Base-by-base conservation (phyloP, 1,140 invertebrate species). In the Drosophila neocordata region DNA sequence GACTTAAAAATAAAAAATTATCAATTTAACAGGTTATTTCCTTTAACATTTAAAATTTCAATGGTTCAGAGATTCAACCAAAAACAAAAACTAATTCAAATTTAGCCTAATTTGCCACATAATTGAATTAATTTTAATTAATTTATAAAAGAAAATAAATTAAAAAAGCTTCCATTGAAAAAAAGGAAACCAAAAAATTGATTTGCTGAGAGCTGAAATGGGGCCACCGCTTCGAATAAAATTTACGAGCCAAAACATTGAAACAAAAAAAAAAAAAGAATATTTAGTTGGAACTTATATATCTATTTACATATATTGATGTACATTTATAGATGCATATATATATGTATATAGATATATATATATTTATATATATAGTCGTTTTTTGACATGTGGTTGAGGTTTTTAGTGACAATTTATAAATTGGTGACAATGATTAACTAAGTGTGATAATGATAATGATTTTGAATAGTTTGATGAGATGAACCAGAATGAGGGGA, bases 121-220 rank as follows among this genome's bases (percentile, higher is more conserved):
- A 77, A 85, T 81, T 80, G 80, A 84, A 58, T 83, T 64, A 85
- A 85, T 73, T 87, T 84, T 84, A 87, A 77, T 87, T 87, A 84
- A 85, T 79, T 64, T 65, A n/a, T 24, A 24, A 57, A 22, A 22
- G 58, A 55, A 67, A 31, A 41, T 37, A 53, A 59, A 38, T 22
- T 31, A 55, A 44, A 58, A 18, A 56, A 35, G 52, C 59, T 62
- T 79, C 35, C 27, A 62, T 64, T 53, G 52, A 64, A 80, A 71
- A 71, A 71, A 71, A 72, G 71, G 68, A 70, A 78, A 67, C 27
- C 67, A 79, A 80, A 69, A 71, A 80, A 80, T 67, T 80, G 61
- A 78, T 71, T 48, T 48, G 41, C 41, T 48, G 41, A 48, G 11
- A 48, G 41, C 41, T 55, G 37, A 64, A 64, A 20, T 22, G 35